Evolutionary conservation across 2,113 vertebrate species (phyloP).

Genomic region (Turnix velox): DNA sequence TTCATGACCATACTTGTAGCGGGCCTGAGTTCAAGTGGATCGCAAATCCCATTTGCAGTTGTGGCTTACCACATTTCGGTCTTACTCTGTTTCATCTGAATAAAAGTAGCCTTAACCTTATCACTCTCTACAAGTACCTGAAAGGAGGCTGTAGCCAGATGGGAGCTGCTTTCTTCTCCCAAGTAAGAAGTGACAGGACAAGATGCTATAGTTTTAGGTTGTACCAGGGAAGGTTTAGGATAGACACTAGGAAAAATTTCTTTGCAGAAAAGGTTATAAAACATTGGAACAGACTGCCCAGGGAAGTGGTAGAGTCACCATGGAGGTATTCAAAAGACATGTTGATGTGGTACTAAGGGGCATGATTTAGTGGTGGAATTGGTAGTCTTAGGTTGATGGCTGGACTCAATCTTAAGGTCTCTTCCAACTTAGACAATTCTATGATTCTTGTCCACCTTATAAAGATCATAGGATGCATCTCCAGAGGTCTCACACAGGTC

Average conservation of each 20-base stretch:
- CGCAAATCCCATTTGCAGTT: background rate
- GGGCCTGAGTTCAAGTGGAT: background rate
- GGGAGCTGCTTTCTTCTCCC: background rate
- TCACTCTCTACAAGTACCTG: background rate
- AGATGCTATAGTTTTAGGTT: background rate
- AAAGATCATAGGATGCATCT: background rate
- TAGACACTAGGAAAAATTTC: background rate
- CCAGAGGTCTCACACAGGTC: background rate
- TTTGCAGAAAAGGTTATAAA: background rate
- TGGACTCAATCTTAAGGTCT: background rate
- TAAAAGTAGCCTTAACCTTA: background rate
- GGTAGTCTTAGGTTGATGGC: background rate
- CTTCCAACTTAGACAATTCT: background rate
- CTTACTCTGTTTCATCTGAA: background rate
- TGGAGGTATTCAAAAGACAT: background rate
- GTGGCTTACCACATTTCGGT: background rate
- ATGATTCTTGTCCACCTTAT: background rate
- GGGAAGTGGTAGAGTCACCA: background rate
- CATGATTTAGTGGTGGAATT: background rate
- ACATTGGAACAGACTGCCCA: background rate
- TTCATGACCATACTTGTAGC: fast-evolving
- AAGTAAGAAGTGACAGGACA: background rate
- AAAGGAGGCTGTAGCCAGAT: background rate
- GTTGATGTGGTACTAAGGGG: background rate
- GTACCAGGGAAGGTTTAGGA: background rate